Evolutionary conservation across 2,797 vertebrate species (phyloP), one percentile per base, ranked within the genome.

Genomic region (Rhinatrema bivittatum): DNA sequence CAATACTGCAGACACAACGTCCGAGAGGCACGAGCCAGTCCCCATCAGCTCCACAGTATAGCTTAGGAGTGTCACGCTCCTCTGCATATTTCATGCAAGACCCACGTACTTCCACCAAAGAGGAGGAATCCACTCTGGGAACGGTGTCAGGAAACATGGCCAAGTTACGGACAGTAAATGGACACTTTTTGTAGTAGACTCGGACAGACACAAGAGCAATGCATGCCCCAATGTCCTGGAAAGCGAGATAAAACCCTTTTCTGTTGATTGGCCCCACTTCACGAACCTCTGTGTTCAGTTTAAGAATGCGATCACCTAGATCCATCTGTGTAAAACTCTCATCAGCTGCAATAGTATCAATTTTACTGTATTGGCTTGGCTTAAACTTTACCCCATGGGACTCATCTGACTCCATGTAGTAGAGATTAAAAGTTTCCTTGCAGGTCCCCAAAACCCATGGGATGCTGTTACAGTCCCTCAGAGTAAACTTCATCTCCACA

Each of bases 281-380:
- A 3, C 94, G 90, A 29, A 97, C 85, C 63, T 97, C 93, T 0
- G 93, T 97, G 76, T 97, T 97, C 18, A 97, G 87, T 56, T 97
- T 97, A 34, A 97, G 88, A 58, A 97, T 94, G 23, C 93, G 91
- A 63, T 96, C 93, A 2, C 92, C 93, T 15, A 97, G 75, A 58
- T 97, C 93, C 92, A 95, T 97, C 64, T 96, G 93, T 10, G 93
- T 96, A 50, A 97, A 97, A 68, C 92, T 97, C 70, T 95, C 93
- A 21, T 97, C 93, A 2, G 93, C 93, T 2, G 93, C 93, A 36
- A 97, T 92, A 35, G 93, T 97, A 60, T 96, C 93, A 3, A 97
- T 92, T 75, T 97, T 97, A 25, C 70, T 88, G 65, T 91, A 97
- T 45, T 91, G 90, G 9, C 48, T 72, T 13, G 91, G 78, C 53